Evolutionary conservation across 2,113 vertebrate genomes (phyloP).

Genomic region (Polypterus bichir): DNA sequence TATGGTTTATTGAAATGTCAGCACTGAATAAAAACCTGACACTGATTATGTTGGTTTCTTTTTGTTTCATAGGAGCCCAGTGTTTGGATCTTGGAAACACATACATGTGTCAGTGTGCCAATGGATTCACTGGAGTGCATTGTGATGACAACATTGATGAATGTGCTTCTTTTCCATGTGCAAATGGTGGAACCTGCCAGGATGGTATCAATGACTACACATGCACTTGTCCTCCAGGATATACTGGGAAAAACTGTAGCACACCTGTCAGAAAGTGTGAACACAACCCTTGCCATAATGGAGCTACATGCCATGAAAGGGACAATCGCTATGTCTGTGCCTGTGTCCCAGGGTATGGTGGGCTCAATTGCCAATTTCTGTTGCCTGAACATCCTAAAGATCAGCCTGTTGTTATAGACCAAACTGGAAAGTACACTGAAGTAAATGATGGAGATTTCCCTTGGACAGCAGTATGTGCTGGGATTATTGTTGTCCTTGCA

Average conservation of each 20-base stretch:
- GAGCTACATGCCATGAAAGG: slow-evolving; percentile 85
- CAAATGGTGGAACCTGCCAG: slow-evolving; percentile 83
- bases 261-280: slow-evolving; percentile 70
- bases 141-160: slow-evolving; percentile 70
- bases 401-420: slow-evolving; percentile 53
- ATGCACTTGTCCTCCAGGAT: slow-evolving; percentile 85
- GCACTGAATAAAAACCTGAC: no score
- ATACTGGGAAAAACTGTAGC: slow-evolving; percentile 86
- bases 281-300: slow-evolving; percentile 88
- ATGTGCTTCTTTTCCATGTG: slow-evolving; percentile 74
- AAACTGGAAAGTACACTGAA: slow-evolving; percentile 51
- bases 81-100: slow-evolving; percentile 82
- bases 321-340: slow-evolving; percentile 78
- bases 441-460: slow-evolving; percentile 59
- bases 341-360: slow-evolving; percentile 75
- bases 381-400: slow-evolving; percentile 60
- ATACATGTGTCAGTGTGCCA: slow-evolving; percentile 80
- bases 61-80: slow-evolving; percentile 59
- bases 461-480: slow-evolving; percentile 81
- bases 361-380: slow-evolving; percentile 90
- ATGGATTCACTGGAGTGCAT: slow-evolving; percentile 76
- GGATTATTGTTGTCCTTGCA: slow-evolving; percentile 76
- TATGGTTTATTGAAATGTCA: no score
- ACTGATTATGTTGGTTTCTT: not conserved
- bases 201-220: slow-evolving; percentile 71